Base-by-base conservation (phyloP, 1,140 invertebrate genomes). In the Pseudomyrmex flavicornis region DNA sequence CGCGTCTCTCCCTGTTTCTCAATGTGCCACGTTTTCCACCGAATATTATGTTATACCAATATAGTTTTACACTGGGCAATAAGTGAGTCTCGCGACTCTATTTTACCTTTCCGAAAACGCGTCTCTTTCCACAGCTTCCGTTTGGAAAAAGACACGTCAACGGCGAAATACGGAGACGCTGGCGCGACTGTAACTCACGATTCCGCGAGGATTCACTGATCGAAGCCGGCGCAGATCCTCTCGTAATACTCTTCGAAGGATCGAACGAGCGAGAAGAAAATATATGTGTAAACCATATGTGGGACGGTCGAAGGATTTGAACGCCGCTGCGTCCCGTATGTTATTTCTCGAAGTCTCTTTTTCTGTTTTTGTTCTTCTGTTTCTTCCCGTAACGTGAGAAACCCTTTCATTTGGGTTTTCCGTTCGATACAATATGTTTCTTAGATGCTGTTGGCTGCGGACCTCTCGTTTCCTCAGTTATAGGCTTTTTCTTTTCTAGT, bases 101-200 rank as follows among this genome's bases (percentile, higher is more conserved):
- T 66, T 80, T 48, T 26, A 68, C 13, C 26, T 13, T 52, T 13
- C 22, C 2, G 59, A 44, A 79, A 66, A 22, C 12, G 62, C 22
- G 48, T 10, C 54, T 77, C 65, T 48, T 58, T 44, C 69, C 46
- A 9, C 54, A 17, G n/a, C 46, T 52, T 9, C 10, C 9, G 26
- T 50, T 13, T 2, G 3, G 26, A 4, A 13, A 26, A 10, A 56
- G n/a, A 46, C 35, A 52, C 35, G 65, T 58, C 65, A 63, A 63
- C 59, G 54, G 22, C 35, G 65, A 85, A 73, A 85, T 85, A 88
- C 1, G 59, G 20, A 17, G 12, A 48, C 15, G 17, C 17, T 15
- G 58, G 13, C 48, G 10, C 8, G 58, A 73, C 44, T 80, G 87
- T 88, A 89, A 89, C 84, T 89, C 84, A 86, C 69, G 79, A 54